Percentiles rank a stretch among this genome's conserved stretches.
Evolutionary conservation across 2,797 vertebrate species (phyloP).

Genomic region (Lacerta bilineata): DNA sequence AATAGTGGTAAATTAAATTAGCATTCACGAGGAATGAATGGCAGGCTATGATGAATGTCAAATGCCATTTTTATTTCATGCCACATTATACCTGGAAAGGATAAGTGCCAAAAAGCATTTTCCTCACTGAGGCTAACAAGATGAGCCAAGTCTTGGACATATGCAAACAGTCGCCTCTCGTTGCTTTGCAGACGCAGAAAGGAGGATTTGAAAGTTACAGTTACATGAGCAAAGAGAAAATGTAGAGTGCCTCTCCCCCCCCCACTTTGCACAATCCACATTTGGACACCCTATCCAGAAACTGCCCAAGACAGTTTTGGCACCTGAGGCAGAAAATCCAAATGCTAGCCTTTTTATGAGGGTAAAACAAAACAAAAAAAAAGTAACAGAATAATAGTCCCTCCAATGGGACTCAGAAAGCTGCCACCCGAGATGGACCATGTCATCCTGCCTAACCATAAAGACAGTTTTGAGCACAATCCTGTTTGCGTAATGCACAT

Average conservation of each 20-base stretch:
- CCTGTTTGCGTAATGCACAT: neutral
- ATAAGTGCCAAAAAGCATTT: conserved; percentile 67
- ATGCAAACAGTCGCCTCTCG: conserved; percentile 50
- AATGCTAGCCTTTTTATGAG: neutral
- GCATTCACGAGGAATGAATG: conserved; percentile 68
- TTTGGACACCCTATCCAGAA: neutral
- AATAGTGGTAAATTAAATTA: conserved; percentile 77
- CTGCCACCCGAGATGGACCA: neutral
- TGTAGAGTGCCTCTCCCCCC: accelerated
- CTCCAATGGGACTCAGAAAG: neutral
- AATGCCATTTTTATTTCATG: conserved; percentile 68
- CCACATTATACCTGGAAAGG: conserved; percentile 72
- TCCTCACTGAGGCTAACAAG: conserved; percentile 61
- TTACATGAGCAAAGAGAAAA: neutral
- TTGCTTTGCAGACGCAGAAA: conserved; percentile 48
- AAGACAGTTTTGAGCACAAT: neutral
- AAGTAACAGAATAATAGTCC: neutral
- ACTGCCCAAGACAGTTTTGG: neutral
- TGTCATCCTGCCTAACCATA: neutral
- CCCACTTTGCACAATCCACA: neutral
- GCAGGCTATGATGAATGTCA: conserved; percentile 62
- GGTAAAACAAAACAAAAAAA: neutral
- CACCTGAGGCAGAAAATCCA: neutral
- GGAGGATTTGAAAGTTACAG: conserved; percentile 46
- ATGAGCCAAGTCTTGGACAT: conserved; percentile 56